These are phyloP conservation scores for Archegozetes longisetosus DNA, from an alignment of 1,140 invertebrate genomes.

Conservation along the genomic window DNA sequence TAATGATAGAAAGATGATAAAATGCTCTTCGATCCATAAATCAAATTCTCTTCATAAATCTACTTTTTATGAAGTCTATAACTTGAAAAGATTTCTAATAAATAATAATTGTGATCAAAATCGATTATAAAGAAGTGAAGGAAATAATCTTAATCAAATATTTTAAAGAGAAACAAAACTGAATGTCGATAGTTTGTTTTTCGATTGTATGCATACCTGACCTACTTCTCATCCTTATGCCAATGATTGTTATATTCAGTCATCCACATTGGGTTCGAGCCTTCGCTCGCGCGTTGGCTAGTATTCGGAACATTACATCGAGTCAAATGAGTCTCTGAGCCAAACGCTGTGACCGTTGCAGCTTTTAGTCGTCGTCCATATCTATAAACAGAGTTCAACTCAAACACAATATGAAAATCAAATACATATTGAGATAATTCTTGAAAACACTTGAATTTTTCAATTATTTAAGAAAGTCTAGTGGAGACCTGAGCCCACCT, in stretches of 20 bases:
- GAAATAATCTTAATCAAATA: slow-evolving; percentile 1
- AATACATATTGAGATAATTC: no score
- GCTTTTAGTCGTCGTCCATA: slow-evolving; percentile 77
- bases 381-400: slow-evolving; percentile 20
- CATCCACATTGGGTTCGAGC: slow-evolving; percentile 88
- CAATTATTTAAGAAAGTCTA: no score
- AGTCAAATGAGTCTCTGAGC: slow-evolving; percentile 39
- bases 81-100: no score
- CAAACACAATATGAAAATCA: slow-evolving; percentile 18
- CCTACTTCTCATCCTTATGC: slow-evolving; percentile 62
- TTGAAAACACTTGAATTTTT: no score
- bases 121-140: neutral
- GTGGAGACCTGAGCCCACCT: no score
- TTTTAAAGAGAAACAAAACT: slow-evolving; percentile 2
- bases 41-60: no score
- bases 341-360: slow-evolving; percentile 77
- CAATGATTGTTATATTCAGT: slow-evolving; percentile 76
- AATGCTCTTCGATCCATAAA: no score
- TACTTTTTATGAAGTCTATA: no score
- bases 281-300: slow-evolving; percentile 80
- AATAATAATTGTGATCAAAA: slow-evolving; percentile 1
- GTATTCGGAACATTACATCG: slow-evolving; percentile 77
- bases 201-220: slow-evolving; percentile 22
- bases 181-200: neutral
- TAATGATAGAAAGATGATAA: no score